A percentile compares a stretch with the other conserved stretches of the same genome.
These are phyloP conservation scores for Discoglossus pictus DNA, from an alignment of 2,797 vertebrate genomes.

Conservation along the genomic window DNA sequence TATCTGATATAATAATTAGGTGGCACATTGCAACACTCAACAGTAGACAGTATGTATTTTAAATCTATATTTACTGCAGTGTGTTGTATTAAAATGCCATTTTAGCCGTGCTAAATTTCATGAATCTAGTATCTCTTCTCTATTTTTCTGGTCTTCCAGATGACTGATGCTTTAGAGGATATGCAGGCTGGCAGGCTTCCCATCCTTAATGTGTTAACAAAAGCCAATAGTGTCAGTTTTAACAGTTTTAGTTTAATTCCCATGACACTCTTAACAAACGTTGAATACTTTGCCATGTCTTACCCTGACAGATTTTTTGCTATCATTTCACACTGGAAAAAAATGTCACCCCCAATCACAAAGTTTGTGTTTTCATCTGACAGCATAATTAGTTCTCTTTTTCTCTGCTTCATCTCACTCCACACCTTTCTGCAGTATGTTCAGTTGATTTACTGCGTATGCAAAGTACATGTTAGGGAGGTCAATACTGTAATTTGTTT, in stretches of 20 bases:
- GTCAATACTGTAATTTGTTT: no score
- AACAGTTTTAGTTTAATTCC: conserved; percentile 86
- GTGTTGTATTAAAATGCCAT: conserved; percentile 61
- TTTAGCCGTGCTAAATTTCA: conserved; percentile 51
- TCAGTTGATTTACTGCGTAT: conserved; percentile 24
- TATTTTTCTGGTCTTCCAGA: conserved; percentile 75
- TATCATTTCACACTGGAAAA: conserved; percentile 80
- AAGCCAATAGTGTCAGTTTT: conserved; percentile 89
- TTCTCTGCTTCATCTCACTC: conserved; percentile 68
- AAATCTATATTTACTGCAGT: no score
- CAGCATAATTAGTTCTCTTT: conserved; percentile 80
- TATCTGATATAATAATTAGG: no score
- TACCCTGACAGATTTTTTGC: conserved; percentile 80
- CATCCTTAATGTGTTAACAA: conserved; percentile 86
- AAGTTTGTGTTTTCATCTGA: conserved; percentile 79
- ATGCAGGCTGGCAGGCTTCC: conserved; percentile 93
- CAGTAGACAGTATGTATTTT: no score
- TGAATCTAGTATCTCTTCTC: conserved; percentile 41
- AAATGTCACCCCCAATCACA: conserved; percentile 81
- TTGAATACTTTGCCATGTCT: conserved; percentile 84
- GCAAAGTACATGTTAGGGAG: neutral
- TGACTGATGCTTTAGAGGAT: conserved; percentile 75
- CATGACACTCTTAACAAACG: conserved; percentile 85
- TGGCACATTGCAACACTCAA: no score
- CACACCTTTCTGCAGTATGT: conserved; percentile 19